Evolutionary conservation across 2,888 invertebrate genomes (phyloP).

Genomic region (Mesodorylaimus sp.): DNA sequence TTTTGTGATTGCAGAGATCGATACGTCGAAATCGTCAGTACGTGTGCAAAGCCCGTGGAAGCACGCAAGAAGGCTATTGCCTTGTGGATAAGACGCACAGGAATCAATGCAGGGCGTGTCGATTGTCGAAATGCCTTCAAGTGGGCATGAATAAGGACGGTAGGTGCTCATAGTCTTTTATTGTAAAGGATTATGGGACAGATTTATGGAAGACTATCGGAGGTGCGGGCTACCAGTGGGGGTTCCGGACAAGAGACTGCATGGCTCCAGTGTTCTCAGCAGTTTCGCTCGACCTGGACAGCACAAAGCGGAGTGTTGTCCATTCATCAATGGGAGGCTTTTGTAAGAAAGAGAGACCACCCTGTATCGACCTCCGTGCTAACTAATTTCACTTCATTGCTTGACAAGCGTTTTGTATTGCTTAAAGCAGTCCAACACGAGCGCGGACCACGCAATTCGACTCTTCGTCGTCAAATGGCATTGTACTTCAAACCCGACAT

Average conservation of each 20-base stretch:
- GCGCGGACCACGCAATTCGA: slow-evolving; percentile 84
- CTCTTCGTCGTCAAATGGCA: slow-evolving; percentile 75
- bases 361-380: too few relatives aligned
- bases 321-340: too few relatives aligned
- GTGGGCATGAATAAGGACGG: slow-evolving; percentile 92
- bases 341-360: too few relatives aligned
- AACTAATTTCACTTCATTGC: too few relatives aligned
- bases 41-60: slow-evolving; percentile 69
- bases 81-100: slow-evolving; percentile 83
- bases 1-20: slow-evolving; percentile 47
- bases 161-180: slow-evolving; percentile 38
- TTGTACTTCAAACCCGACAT: slow-evolving; percentile 46
- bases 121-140: slow-evolving; percentile 67
- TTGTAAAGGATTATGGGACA: not conserved
- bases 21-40: slow-evolving; percentile 87
- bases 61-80: slow-evolving; percentile 49
- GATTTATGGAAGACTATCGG: not conserved
- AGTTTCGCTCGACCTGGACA: too few relatives aligned
- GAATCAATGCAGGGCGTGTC: slow-evolving; percentile 85
- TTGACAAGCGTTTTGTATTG: too few relatives aligned
- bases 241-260: not conserved
- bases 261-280: too few relatives aligned
- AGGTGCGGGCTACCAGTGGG: not conserved
- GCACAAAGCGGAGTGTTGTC: too few relatives aligned
- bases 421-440: slow-evolving; percentile 95